Percentiles rank a stretch among this genome's conserved stretches.
phyloP scores from a whole-genome alignment of 2,797 vertebrate genomes.

The Galago senegalensis region DNA sequence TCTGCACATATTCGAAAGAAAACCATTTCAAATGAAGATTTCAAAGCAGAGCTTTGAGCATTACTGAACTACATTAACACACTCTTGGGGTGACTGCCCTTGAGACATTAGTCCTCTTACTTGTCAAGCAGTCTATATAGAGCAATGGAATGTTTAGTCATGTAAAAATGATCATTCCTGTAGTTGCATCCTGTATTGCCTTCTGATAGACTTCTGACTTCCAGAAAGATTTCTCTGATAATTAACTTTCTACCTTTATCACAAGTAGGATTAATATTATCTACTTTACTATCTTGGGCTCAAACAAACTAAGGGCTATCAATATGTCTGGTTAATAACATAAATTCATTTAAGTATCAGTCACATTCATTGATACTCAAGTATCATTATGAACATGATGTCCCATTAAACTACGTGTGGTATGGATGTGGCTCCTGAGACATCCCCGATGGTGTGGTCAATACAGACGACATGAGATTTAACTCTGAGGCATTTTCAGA shows the following conservation, averaged over 20 bases:
- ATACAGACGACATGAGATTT: background rate
- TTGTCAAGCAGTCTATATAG: background rate
- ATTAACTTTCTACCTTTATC: slow-evolving; percentile 15
- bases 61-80: background rate
- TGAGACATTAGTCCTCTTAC: background rate
- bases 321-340: background rate
- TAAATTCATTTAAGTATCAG: background rate
- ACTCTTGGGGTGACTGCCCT: background rate
- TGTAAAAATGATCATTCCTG: background rate
- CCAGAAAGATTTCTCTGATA: background rate
- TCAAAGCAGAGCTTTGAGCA: slow-evolving; percentile 1
- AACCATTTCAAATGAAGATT: background rate
- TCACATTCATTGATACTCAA: background rate
- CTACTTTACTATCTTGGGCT: background rate
- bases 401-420: background rate
- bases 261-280: slow-evolving; percentile 14
- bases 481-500: background rate
- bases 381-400: background rate
- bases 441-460: background rate
- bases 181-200: background rate
- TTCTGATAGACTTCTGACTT: background rate
- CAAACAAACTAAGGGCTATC: background rate
- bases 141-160: background rate
- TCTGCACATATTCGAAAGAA: background rate
- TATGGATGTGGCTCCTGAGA: background rate